These are phyloP conservation scores for Cynopterus brachyotis DNA, from an alignment of 2,113 vertebrate species.

Conservation along the genomic window DNA sequence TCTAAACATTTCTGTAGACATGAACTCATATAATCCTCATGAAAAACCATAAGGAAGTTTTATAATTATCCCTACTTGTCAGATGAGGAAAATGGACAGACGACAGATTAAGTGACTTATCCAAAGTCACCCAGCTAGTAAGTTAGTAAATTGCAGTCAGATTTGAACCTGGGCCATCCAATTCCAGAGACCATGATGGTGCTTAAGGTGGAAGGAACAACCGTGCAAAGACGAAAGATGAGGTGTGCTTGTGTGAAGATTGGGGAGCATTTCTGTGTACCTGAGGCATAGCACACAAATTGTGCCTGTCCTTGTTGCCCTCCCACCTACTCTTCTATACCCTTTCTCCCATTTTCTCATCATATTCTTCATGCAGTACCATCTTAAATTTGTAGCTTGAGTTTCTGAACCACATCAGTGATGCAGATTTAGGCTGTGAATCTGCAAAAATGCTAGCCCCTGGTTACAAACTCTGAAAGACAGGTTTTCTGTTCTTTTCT, in stretches of 20 bases:
- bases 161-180: neutral
- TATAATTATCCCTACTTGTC: neutral
- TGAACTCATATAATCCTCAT: neutral
- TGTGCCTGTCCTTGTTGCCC: neutral
- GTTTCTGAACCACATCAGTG: neutral
- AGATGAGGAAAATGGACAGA: neutral
- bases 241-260: neutral
- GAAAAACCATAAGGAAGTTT: neutral
- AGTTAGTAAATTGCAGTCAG: neutral
- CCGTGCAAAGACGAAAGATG: neutral
- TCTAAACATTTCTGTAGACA: neutral
- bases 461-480: neutral
- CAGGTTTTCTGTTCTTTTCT: neutral
- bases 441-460: neutral
- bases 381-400: neutral
- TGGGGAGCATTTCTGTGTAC: neutral
- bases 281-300: neutral
- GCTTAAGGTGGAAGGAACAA: neutral
- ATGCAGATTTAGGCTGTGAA: neutral
- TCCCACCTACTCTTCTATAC: neutral
- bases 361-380: neutral
- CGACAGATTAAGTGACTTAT: neutral
- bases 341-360: neutral
- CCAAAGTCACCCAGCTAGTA: neutral
- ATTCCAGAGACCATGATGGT: neutral